A percentile compares a stretch with the other conserved stretches of the same genome.
phyloP scores from a whole-genome alignment of 1,140 invertebrate genomes.

The Bombus pyrosoma region DNA sequence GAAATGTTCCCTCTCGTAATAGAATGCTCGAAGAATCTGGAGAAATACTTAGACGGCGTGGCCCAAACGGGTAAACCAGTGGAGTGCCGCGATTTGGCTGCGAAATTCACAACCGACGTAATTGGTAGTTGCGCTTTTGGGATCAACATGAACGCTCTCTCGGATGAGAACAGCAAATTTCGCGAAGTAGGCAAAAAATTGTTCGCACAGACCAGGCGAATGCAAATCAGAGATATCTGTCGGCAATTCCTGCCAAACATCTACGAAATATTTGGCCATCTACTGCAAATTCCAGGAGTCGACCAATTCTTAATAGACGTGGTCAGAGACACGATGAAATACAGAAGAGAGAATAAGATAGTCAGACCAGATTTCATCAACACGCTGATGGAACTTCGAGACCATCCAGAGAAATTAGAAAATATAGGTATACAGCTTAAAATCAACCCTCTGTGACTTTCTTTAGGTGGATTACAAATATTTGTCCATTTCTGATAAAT shows the following conservation, averaged over 20 bases:
- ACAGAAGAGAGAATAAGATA: slow-evolving; percentile 81
- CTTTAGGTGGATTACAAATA: not conserved
- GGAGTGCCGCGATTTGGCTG: slow-evolving; percentile 80
- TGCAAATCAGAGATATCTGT: slow-evolving; percentile 68
- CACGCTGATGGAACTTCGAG: slow-evolving; percentile 81
- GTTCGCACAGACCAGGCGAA: slow-evolving; percentile 78
- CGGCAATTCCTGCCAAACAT: slow-evolving; percentile 63
- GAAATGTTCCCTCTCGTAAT: slow-evolving; percentile 74
- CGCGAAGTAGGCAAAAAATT: slow-evolving; percentile 72
- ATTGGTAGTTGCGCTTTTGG: slow-evolving; percentile 76
- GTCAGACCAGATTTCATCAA: slow-evolving; percentile 79
- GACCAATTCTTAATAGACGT: slow-evolving; percentile 80
- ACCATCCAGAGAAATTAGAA: slow-evolving; percentile 23
- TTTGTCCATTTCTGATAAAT: not conserved
- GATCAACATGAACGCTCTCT: slow-evolving; percentile 80
- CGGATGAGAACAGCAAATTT: slow-evolving; percentile 80
- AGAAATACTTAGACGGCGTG: slow-evolving; percentile 73
- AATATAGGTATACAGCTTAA: slow-evolving; percentile 54
- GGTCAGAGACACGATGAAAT: slow-evolving; percentile 79
- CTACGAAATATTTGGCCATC: slow-evolving; percentile 52
- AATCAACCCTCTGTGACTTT: fast-evolving
- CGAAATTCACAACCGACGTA: slow-evolving; percentile 82
- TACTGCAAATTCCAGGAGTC: slow-evolving; percentile 67
- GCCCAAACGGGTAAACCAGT: slow-evolving; percentile 65
- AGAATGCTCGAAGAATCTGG: slow-evolving; percentile 72